Evolutionary conservation across 2,888 invertebrate species (phyloP).

Genomic region (Plusia festucae): DNA sequence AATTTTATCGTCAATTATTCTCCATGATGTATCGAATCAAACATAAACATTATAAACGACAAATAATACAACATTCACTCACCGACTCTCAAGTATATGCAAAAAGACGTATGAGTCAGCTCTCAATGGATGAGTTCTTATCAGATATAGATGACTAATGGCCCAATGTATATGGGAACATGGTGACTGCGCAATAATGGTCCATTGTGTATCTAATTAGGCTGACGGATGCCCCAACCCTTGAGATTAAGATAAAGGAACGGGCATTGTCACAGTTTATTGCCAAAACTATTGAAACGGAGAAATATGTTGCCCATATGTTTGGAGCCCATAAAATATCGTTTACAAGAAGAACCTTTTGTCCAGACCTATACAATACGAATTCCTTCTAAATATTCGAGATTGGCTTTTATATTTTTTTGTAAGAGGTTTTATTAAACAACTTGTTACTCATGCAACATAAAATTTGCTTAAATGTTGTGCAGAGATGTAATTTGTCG

Average conservation of each 20-base stretch:
- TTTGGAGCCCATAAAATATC: constrained; percentile 28
- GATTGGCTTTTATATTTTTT: constrained; percentile 26
- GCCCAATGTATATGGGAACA: constrained; percentile 66
- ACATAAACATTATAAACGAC: not conserved
- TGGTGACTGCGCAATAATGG: constrained; percentile 71
- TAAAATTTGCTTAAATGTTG: constrained; percentile 18
- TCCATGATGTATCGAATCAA: not conserved
- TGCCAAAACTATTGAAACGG: constrained; percentile 47
- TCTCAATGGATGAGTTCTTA: constrained; percentile 65
- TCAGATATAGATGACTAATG: constrained; percentile 77
- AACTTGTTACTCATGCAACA: constrained; percentile 5
- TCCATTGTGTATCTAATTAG: constrained; percentile 73
- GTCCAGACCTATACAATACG: constrained; percentile 29
- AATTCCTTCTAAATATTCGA: constrained; percentile 23
- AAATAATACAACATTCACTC: constrained; percentile 29
- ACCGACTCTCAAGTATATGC: constrained; percentile 65
- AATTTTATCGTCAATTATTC: no score
- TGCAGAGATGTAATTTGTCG: constrained; percentile 8
- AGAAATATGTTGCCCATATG: constrained; percentile 54
- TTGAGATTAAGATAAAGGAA: constrained; percentile 72
- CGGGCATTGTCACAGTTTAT: constrained; percentile 60
- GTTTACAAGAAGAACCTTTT: constrained; percentile 42
- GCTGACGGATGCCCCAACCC: constrained; percentile 64
- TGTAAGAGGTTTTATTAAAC: constrained; percentile 28
- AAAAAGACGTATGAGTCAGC: constrained; percentile 76